Base-by-base conservation (phyloP, 2,888 invertebrate species). In the Lasius fuliginosus region DNA sequence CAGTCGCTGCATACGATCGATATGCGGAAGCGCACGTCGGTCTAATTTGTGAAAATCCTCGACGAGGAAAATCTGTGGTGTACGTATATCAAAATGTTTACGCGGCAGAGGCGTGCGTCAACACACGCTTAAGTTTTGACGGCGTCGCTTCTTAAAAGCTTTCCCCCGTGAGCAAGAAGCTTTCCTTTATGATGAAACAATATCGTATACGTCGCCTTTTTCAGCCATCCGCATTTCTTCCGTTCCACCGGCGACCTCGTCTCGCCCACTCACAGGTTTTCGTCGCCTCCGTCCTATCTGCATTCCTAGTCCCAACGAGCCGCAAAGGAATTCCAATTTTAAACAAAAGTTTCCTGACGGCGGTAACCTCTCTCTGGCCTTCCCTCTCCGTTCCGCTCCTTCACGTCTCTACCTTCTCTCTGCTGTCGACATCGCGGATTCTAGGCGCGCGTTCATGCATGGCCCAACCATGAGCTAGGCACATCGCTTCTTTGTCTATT, bases 291-390 rank as follows among this genome's bases (percentile, higher is more conserved):
- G 77, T 90, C 91, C 93, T 90, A 93, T 93, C 92, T 93, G 93
- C 92, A 93, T 93, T 93, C 93, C 93, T 92, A 91, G 92, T 92
- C 90, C 89, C 92, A 92, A 93, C 93, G 92, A 93, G 93, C 93
- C 93, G 92, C 92, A 93, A 93, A 93, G 93, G 93, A 93, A 93
- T 93, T 93, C 92, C 93, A 93, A 93, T 93, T 93, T 93, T 92
- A 93, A 93, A 93, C 93, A 93, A 93, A 93, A 93, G 93, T 93
- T 93, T 92, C 92, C 91, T 92, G 91, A 91, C 92, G 92, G 90
- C 89, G 89, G 92, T 90, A 92, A 91, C 92, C 90, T 91, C 89
- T 86, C 83, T 74, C 56, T 46, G 18, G 53, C 53, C 53, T 49
- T 69, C 79, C 73, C 79, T 75, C 77, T 75, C 49, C 74, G 69